Base-by-base conservation (phyloP, 2,888 invertebrate species). In the Caenorhabditis sinica region DNA sequence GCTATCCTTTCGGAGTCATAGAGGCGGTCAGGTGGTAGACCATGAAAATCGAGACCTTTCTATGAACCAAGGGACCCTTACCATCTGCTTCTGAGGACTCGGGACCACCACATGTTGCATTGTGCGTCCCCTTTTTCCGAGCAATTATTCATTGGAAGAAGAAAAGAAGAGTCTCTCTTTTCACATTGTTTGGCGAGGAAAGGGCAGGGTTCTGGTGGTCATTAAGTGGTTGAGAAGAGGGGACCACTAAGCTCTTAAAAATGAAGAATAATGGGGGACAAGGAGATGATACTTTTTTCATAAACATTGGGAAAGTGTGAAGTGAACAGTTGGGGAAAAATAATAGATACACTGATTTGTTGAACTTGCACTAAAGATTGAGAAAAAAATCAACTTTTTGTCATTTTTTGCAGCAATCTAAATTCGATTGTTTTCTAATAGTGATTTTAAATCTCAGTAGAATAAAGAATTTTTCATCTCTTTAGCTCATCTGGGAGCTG, bases 1-100 rank as follows among this genome's bases (percentile, higher is more conserved):
- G n/a, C n/a, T n/a, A n/a, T n/a, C n/a, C n/a, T n/a, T n/a, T n/a
- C n/a, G n/a, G n/a, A n/a, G n/a, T n/a, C n/a, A n/a, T n/a, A n/a
- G n/a, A n/a, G n/a, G n/a, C n/a, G n/a, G 33, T 36, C 33, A 36
- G 33, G 9, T 36, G 33, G 40, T 40, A 13, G 40, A 13, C 13
- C 40, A 13, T 40, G 40, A 40, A 40, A 40, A 6, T 13, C 40
- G 40, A 40, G 40, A 33, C 8, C 40, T 15, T 9, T 15, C 20
- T 2, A 23, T 5, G 63, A n/a, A n/a, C n/a, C n/a, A n/a, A n/a
- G 33, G 33, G 33, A 33, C n/a, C n/a, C n/a, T n/a, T 33, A 49
- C 63, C 65, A 65, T 65, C 65, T 65, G 65, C 45, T 45, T 63
- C 13, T 11, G 33, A 49, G 68, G 51, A 51, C n/a, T n/a, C n/a